Evolutionary conservation across 2,797 vertebrate species (phyloP), one percentile per base, ranked within the genome.

Genomic region (Gallinago stenura): DNA sequence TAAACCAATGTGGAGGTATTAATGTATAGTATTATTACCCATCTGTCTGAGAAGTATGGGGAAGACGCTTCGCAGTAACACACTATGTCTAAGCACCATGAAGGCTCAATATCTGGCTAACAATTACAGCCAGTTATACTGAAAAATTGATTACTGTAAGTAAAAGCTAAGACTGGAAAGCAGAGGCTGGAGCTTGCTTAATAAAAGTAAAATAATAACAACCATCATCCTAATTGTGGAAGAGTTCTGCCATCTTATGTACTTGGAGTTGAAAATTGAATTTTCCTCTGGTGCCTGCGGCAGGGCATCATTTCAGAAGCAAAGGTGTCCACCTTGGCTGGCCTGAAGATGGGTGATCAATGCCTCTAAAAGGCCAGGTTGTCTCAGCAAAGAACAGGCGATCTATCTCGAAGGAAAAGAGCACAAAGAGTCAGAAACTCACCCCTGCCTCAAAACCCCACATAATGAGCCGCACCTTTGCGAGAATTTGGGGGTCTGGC

Each of bases 11-110:
- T 97, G 97, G 97, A 98, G 97, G 98, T 98, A 98, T 98, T 98
- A 98, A 98, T 98, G 98, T 98, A 97, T 97, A 97, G 98, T 96
- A 98, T 98, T 98, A 99, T 99, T 98, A 99, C 98, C 98, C 97
- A 94, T 98, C 97, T 96, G 96, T 98, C 98, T 97, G 97, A 93
- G 87, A 98, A 97, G 98, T 97, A 97, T 97, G 96, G 94, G 92
- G 92, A 97, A 97, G 96, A 96, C 8, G 64, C 95, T 96, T 96
- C 5, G 10, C 58, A 91, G 96, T 94, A 96, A 94, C 90, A 95
- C 54, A 68, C 95, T 94, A 48, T 92, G 94, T 94, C 96, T 95
- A 90, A 96, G 84, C 80, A 93, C 89, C 90, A 97, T 56, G 90
- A 97, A 97, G 96, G 89, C 87, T 97, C 97, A 97, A 97, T 97